A percentile compares a stretch with the other conserved stretches of the same genome.
Conservation (phyloP, 2,113 vertebrate species). For the Rhinolophus ferrumequinum region DNA sequence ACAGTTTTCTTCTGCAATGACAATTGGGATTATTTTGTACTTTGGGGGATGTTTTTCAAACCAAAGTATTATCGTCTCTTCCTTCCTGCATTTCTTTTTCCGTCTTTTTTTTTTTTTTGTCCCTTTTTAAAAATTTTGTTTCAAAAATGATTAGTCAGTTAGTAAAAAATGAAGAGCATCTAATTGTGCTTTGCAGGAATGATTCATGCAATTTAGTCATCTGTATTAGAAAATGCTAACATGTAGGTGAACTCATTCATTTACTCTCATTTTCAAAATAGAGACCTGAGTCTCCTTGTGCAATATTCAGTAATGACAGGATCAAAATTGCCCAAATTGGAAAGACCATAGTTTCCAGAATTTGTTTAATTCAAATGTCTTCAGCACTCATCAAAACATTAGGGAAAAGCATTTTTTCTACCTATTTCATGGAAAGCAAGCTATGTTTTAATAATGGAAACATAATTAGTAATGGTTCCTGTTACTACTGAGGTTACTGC, state of each 20-base stretch:
- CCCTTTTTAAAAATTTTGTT: background rate
- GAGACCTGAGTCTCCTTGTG: background rate
- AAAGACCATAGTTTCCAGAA: background rate
- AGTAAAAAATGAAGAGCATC: background rate
- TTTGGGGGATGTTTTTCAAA: background rate
- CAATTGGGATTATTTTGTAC: constrained; percentile 9
- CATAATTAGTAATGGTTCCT: background rate
- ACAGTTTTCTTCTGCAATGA: constrained; percentile 14
- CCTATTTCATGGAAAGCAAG: background rate
- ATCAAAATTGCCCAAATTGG: background rate
- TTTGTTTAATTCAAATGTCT: constrained; percentile 14
- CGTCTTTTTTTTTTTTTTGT: background rate
- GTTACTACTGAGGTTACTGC: background rate
- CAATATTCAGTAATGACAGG: background rate
- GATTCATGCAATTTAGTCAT: constrained; percentile 34
- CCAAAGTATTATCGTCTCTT: background rate
- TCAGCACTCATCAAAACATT: background rate
- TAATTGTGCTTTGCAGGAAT: background rate
- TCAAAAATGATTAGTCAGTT: constrained; percentile 6
- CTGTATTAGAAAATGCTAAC: background rate
- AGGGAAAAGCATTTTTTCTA: background rate
- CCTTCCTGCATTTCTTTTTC: background rate
- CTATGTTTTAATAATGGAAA: background rate
- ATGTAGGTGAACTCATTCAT: background rate
- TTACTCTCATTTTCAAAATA: constrained; percentile 13